A percentile compares a stretch with the other conserved stretches of the same genome.
Evolutionary conservation across 2,113 vertebrate genomes (phyloP).

Genomic region (Callipepla californica): DNA sequence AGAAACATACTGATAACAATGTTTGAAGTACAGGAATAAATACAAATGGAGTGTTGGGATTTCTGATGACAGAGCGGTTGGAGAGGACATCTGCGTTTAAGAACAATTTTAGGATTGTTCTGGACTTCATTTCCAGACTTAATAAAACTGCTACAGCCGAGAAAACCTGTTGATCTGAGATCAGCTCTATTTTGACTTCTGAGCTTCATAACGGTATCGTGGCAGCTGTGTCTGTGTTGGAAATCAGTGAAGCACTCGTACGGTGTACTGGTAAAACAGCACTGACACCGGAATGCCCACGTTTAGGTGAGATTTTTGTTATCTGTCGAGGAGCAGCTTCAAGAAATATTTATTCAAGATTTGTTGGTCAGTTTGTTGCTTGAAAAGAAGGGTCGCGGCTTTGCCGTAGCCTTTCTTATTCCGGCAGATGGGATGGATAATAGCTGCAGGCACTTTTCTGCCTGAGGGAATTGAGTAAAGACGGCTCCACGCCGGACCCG

Average conservation of each 20-base stretch:
- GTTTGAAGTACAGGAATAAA: neutral
- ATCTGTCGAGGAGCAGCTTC: neutral
- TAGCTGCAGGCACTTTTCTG: conserved; percentile 1
- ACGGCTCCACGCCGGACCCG: neutral
- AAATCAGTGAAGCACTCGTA: neutral
- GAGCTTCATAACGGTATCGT: neutral
- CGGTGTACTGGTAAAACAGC: neutral
- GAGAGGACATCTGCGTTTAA: neutral
- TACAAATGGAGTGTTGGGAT: neutral
- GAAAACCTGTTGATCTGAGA: neutral
- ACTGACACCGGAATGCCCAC: neutral
- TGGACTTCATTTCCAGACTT: neutral
- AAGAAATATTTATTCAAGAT: neutral
- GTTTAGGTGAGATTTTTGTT: neutral
- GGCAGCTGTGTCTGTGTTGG: neutral
- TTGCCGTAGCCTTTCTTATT: neutral
- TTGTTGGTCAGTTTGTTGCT: neutral
- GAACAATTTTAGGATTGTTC: neutral
- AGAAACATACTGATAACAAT: neutral
- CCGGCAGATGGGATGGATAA: neutral
- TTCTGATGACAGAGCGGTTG: neutral
- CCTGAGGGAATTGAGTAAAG: neutral
- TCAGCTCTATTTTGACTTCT: neutral
- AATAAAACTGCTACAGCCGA: neutral
- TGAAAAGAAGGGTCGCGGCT: neutral